Conservation (phyloP, 2,113 vertebrate species). For the Clinocottus analis region DNA sequence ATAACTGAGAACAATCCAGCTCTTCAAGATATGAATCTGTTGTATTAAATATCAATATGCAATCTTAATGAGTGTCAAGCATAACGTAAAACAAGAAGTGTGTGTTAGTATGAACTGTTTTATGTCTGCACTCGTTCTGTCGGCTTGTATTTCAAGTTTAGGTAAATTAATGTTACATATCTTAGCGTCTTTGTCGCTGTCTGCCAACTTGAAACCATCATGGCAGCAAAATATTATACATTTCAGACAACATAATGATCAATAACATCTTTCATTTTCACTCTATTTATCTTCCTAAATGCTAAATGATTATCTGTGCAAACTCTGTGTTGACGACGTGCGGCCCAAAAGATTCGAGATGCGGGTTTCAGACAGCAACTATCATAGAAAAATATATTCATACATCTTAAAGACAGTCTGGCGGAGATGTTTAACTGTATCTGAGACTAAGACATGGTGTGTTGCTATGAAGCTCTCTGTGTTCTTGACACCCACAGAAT, state of each 20-base stretch:
- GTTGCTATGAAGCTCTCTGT: slow-evolving; percentile 8
- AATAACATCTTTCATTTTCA: background rate
- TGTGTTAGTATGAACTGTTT: background rate
- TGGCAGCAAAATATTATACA: too few relatives aligned
- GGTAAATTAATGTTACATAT: background rate
- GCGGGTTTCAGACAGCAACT: background rate
- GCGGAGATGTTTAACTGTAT: background rate
- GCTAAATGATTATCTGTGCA: background rate
- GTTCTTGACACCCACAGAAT: slow-evolving; percentile 23
- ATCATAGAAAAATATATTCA: background rate
- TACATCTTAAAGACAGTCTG: too few relatives aligned
- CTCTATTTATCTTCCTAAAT: background rate
- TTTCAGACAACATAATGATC: too few relatives aligned
- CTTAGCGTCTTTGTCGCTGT: too few relatives aligned
- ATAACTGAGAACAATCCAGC: slow-evolving; percentile 14
- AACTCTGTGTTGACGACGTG: background rate
- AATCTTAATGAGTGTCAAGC: background rate
- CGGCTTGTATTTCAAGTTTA: background rate
- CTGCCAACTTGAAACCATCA: too few relatives aligned
- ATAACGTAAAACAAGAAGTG: background rate
- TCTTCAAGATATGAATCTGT: background rate
- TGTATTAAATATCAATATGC: slow-evolving; percentile 32
- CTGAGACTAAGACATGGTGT: background rate
- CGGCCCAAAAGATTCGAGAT: background rate
- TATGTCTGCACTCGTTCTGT: background rate